Evolutionary conservation across 2,113 vertebrate genomes (phyloP).

Genomic region (Pangasianodon hypophthalmus): DNA sequence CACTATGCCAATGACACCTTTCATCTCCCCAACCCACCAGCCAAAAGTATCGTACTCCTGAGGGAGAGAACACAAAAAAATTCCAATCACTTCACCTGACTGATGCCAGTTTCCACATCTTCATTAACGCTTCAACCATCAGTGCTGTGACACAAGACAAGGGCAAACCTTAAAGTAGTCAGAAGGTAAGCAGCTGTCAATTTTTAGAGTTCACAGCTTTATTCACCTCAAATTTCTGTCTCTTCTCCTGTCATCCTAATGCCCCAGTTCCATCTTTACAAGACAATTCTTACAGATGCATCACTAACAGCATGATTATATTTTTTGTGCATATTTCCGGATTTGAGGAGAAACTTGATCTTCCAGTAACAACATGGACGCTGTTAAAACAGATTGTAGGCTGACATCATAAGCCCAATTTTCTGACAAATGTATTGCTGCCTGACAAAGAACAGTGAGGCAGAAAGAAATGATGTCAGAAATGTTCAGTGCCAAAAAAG

Average conservation of each 20-base stretch:
- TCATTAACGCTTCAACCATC: constrained; percentile 9
- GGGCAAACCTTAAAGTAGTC: constrained; percentile 30
- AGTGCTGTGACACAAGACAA: constrained; percentile 26
- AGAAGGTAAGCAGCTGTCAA: constrained; percentile 16
- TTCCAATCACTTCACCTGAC: neutral
- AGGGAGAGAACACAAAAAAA: constrained; percentile 60
- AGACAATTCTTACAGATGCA: neutral
- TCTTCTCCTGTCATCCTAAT: neutral
- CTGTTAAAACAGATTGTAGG: constrained; percentile 27
- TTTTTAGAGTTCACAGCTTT: constrained; percentile 8
- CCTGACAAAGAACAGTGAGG: constrained; percentile 24
- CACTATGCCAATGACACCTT: constrained; percentile 92
- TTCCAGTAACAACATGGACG: constrained; percentile 15
- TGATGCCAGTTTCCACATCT: constrained; percentile 13
- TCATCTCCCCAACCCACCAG: constrained; percentile 98
- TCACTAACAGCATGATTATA: neutral
- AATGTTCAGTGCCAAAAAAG: neutral
- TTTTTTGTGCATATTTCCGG: constrained; percentile 4
- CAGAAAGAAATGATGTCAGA: constrained; percentile 26
- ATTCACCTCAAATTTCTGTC: constrained; percentile 1
- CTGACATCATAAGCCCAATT: neutral
- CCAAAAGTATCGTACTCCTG: constrained; percentile 95
- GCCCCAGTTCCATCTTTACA: neutral
- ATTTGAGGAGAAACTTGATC: neutral
- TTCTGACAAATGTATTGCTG: constrained; percentile 42